phyloP scores from a whole-genome alignment of 2,888 invertebrate species.

The Dioctria rufipes region DNA sequence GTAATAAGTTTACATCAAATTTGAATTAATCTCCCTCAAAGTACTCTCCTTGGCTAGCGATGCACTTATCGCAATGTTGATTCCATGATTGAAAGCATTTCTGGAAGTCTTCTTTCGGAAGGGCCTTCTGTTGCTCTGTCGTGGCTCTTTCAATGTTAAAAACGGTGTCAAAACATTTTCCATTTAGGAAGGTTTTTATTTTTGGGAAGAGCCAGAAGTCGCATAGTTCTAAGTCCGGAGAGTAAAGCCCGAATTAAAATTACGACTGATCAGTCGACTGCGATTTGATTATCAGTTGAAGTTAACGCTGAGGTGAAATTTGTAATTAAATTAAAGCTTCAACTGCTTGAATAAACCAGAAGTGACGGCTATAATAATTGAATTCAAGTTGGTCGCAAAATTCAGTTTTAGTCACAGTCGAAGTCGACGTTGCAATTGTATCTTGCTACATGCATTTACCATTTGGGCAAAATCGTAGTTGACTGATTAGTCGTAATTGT shows the following conservation, averaged over 20 bases:
- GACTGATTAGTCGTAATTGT: too few relatives aligned
- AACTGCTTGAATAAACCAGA: too few relatives aligned
- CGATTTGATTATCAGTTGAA: too few relatives aligned
- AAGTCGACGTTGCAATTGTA: too few relatives aligned
- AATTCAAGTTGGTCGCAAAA: too few relatives aligned
- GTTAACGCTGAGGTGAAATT: too few relatives aligned
- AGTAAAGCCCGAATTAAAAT: not conserved
- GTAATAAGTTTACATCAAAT: slow-evolving; percentile 10
- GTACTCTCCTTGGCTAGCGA: not conserved
- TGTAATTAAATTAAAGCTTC: too few relatives aligned
- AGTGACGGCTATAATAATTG: too few relatives aligned
- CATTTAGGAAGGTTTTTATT: slow-evolving; percentile 20
- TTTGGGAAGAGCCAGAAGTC: slow-evolving; percentile 7
- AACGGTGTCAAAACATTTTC: slow-evolving; percentile 59
- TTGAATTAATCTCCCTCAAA: not conserved
- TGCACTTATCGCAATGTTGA: slow-evolving; percentile 21
- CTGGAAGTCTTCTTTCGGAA: slow-evolving; percentile 58
- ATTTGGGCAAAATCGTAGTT: too few relatives aligned
- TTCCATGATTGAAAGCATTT: slow-evolving; percentile 58
- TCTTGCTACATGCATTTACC: too few relatives aligned
- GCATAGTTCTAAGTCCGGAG: not conserved
- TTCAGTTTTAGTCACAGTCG: too few relatives aligned
- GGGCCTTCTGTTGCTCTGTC: slow-evolving; percentile 56
- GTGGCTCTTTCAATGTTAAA: slow-evolving; percentile 57
- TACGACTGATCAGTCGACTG: too few relatives aligned